Base-by-base conservation (phyloP, 2,888 invertebrate species). In the Caenorhabditis zanzibari region DNA sequence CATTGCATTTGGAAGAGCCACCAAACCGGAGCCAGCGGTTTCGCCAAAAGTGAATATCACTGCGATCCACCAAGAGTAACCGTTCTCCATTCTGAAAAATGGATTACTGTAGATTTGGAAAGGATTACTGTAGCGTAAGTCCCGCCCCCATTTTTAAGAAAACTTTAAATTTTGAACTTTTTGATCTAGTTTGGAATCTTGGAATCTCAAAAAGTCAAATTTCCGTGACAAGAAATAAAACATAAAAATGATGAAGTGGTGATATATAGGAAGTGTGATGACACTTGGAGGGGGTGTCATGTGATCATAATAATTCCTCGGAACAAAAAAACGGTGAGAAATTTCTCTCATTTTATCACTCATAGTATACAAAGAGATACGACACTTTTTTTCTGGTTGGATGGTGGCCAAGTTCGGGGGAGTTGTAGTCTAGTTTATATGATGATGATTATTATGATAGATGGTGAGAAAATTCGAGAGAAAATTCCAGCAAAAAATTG, bases 11-110 rank as follows among this genome's bases (percentile, higher is more conserved):
- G 86, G 84, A 63, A 86, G 80, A 16, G 86, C 86, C 9, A 86
- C 86, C 16, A 86, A 47, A 22, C 86, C 86, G 26, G 82, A 82
- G 10, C 86, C 86, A 22, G 86, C 86, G 2, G 86, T 86, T 41
- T 86, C 86, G 32, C 86, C 86, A 12, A 86, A 82, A 32, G 77
- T 81, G 73, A 86, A 86, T 9, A 86, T 76, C 6, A 81, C 81
- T 12, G 86, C 86, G 41, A 86, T 75, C 10, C 69, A 61, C 86
- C 86, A 86, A 1, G 82, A 82, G 28, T 82, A 82, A 35, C 82
- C 82, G 77, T 76, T 68, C 28, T 76, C 76, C 76, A 76, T 76
- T 61, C 61, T 72, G 58, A 41, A 56, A 28, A 22, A 47, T 58
- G 49, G 22, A 19, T 38, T 38, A 19, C 22, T 49, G 49, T 49